phyloP scores from a whole-genome alignment of 2,113 vertebrate species.

The Pseudolaguvia tuberculata region DNA sequence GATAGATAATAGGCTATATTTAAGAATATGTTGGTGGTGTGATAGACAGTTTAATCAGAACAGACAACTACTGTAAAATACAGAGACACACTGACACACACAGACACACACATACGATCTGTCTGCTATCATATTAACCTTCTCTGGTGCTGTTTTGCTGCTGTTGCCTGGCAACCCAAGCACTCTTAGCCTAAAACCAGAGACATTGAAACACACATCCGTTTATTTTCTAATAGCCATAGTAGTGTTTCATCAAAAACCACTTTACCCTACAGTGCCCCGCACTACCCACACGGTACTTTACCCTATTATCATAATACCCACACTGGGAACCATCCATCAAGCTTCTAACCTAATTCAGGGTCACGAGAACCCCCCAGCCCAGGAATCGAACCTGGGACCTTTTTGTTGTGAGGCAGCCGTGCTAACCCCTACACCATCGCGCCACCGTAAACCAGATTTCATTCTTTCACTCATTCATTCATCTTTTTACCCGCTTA shows the following conservation, averaged over 20 bases:
- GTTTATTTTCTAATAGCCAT: neutral
- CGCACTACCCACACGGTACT: too few relatives aligned
- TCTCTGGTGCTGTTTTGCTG: constrained; percentile 9
- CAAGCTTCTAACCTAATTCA: too few relatives aligned
- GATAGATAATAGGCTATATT: neutral
- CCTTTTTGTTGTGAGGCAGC: too few relatives aligned
- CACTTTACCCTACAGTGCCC: neutral
- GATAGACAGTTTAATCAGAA: constrained; percentile 4
- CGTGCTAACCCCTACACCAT: too few relatives aligned
- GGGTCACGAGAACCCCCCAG: too few relatives aligned
- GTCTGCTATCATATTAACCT: constrained; percentile 23
- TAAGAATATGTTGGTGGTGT: neutral
- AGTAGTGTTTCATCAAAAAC: neutral
- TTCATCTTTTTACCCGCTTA: too few relatives aligned
- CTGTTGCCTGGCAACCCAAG: constrained; percentile 21
- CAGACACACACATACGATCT: constrained; percentile 7
- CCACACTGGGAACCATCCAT: too few relatives aligned
- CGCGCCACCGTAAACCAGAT: neutral
- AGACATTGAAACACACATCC: neutral
- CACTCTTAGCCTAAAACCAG: neutral
- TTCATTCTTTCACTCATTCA: too few relatives aligned
- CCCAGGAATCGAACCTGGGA: too few relatives aligned
- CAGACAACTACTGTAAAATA: neutral
- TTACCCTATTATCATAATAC: too few relatives aligned
- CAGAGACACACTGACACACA: neutral